These are phyloP conservation scores for silkworm (Bombyx mori) DNA, from an alignment of 1,140 invertebrate species.

Conservation along the genomic window ASM3026992v2 NC_085119.1:15262501-15263000, in stretches of 20 bases:
- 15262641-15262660: conserved; percentile 31
- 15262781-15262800: conserved; percentile 29
- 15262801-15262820: conserved; percentile 27
- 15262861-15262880: not conserved
- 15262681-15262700: conserved; percentile 42
- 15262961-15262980: no score
- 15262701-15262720: conserved; percentile 28
- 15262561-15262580: no score
- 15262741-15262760: conserved; percentile 31
- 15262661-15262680: conserved; percentile 47
- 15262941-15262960: no score
- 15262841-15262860: conserved; percentile 1
- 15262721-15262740: conserved; percentile 33
- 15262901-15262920: no score
- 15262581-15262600: no score
- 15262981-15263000: no score
- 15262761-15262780: conserved; percentile 46
- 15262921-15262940: no score
- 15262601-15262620: no score
- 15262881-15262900: not conserved
- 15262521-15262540: no score
- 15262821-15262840: conserved; percentile 10
- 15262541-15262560: no score
- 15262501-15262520: no score
- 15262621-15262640: conserved; percentile 11